These are phyloP conservation scores for Rhogogaster chlorosoma DNA, from an alignment of 2,888 invertebrate species.

Conservation along the genomic window DNA sequence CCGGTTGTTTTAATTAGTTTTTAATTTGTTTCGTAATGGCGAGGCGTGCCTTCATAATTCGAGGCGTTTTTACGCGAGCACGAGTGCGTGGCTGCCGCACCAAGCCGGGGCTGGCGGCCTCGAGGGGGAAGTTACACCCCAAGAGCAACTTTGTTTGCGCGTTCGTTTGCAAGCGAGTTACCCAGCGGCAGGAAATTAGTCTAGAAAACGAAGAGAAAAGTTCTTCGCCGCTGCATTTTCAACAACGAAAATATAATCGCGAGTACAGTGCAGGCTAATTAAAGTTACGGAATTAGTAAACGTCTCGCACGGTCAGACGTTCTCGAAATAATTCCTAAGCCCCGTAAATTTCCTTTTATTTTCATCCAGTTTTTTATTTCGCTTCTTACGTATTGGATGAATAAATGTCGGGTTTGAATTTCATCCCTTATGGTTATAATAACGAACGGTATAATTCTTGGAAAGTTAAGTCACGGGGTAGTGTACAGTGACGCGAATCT, in stretches of 20 bases:
- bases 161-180: constrained; percentile 50
- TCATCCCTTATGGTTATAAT: not conserved
- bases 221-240: constrained; percentile 39
- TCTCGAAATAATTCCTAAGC: not conserved
- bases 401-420: not conserved
- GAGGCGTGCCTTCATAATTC: constrained; percentile 69
- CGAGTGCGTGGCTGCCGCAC: constrained; percentile 51
- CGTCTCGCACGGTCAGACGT: constrained; percentile 31
- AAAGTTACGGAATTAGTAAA: constrained; percentile 42
- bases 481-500: constrained; percentile 47
- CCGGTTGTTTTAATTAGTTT: constrained; percentile 73
- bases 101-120: not conserved
- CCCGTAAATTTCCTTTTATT: not conserved
- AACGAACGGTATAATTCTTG: not conserved
- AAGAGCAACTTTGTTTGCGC: constrained; percentile 64
- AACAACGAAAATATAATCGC: constrained; percentile 41
- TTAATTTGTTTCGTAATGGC: constrained; percentile 73
- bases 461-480: not conserved
- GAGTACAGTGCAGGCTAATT: constrained; percentile 33
- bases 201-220: constrained; percentile 57
- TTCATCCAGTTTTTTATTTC: not conserved
- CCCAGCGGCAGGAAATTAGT: constrained; percentile 70
- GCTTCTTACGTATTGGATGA: no score
- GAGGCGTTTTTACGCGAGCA: constrained; percentile 65
- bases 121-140: constrained; percentile 52